Conservation (phyloP, 2,797 vertebrate species). For the Trematomus bernacchii region DNA sequence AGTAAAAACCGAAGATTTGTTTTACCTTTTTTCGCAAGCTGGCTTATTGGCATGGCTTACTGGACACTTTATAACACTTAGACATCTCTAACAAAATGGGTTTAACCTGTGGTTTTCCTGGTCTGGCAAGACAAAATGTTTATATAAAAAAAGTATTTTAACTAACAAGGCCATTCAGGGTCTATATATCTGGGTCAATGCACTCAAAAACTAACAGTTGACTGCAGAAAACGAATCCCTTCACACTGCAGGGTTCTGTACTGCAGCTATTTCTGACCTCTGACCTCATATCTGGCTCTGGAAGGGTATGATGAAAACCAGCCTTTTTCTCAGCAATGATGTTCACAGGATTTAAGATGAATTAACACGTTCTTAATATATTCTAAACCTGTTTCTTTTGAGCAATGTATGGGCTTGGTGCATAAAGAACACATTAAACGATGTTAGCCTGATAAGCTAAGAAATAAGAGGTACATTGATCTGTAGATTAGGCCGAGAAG, state of each 20-base stretch:
- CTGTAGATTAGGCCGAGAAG: neutral
- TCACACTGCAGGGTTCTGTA: neutral
- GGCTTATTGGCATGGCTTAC: neutral
- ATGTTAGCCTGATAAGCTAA: neutral
- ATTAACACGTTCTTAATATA: neutral
- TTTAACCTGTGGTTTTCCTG: constrained; percentile 3
- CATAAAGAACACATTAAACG: neutral
- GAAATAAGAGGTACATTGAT: neutral
- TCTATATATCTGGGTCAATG: neutral
- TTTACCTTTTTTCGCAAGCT: neutral
- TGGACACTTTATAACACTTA: neutral
- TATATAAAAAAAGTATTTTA: neutral
- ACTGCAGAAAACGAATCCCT: too few species aligned
- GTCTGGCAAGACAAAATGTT: neutral
- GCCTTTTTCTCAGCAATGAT: neutral
- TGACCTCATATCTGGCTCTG: constrained; percentile 5
- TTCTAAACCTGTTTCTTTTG: neutral
- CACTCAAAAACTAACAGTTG: neutral
- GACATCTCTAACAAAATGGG: neutral
- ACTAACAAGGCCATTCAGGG: neutral
- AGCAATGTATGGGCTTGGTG: neutral
- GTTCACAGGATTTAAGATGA: neutral
- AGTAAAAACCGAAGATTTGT: neutral
- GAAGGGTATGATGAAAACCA: neutral
- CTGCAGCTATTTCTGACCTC: constrained; percentile 5